Conservation (phyloP, 1,140 invertebrate species). For the Lepidurus arcticus region DNA sequence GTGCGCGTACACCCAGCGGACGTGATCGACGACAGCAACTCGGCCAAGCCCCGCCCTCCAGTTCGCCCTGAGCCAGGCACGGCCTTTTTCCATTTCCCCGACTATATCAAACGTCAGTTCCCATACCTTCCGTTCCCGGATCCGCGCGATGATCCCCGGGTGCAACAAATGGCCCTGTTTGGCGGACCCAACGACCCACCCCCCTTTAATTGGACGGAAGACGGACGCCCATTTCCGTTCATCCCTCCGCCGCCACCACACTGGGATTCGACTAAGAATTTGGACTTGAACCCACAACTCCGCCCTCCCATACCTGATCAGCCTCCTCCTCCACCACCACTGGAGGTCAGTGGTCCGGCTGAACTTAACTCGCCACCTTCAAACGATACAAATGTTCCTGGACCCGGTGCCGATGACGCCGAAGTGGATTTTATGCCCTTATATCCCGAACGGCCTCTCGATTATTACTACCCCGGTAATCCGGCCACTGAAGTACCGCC, state of each 20-base stretch:
- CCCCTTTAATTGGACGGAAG: slow-evolving; percentile 24
- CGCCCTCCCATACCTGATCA: slow-evolving; percentile 56
- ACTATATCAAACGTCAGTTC: slow-evolving; percentile 36
- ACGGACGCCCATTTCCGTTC: slow-evolving; percentile 28
- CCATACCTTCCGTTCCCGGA: slow-evolving; percentile 43
- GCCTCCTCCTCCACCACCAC: slow-evolving; percentile 57
- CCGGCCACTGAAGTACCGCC: slow-evolving; percentile 70
- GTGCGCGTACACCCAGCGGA: slow-evolving; percentile 55
- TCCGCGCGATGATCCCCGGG: slow-evolving; percentile 39
- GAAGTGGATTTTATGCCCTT: slow-evolving; percentile 69
- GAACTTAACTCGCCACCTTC: slow-evolving; percentile 46
- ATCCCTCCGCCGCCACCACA: slow-evolving; percentile 37
- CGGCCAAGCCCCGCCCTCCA: slow-evolving; percentile 51
- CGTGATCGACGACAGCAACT: slow-evolving; percentile 68
- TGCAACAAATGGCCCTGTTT: neutral
- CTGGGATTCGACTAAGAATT: slow-evolving; percentile 24
- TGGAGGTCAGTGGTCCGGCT: slow-evolving; percentile 60
- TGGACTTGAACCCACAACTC: slow-evolving; percentile 40
- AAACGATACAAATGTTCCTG: slow-evolving; percentile 11
- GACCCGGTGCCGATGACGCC: slow-evolving; percentile 52
- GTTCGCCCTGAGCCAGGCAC: slow-evolving; percentile 37
- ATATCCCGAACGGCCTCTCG: slow-evolving; percentile 82
- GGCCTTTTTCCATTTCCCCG: slow-evolving; percentile 36
- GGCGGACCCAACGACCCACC: neutral
- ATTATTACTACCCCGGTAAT: slow-evolving; percentile 72